Conservation (phyloP, 2,113 vertebrate species). For the Riparia riparia region DNA sequence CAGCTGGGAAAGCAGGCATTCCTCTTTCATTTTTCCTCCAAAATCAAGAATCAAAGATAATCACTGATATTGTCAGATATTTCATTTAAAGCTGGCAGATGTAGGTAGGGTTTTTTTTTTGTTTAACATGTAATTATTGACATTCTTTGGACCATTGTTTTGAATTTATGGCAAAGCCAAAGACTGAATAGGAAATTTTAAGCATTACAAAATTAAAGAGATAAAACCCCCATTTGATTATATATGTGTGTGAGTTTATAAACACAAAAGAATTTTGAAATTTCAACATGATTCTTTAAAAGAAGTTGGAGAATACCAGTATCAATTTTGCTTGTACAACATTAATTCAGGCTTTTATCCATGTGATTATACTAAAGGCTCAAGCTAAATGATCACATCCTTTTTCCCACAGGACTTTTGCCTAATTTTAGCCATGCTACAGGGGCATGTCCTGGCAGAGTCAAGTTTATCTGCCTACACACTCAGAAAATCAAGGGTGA, state of each 20-base stretch:
- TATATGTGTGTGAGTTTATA: background rate
- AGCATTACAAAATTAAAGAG: background rate
- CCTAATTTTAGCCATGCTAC: background rate
- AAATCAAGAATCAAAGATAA: background rate
- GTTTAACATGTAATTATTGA: background rate
- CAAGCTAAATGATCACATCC: conserved; percentile 14
- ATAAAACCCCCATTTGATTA: background rate
- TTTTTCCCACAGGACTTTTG: conserved; percentile 42
- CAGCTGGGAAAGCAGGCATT: background rate
- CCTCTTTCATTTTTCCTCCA: background rate
- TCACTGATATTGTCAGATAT: background rate
- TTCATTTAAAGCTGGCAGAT: background rate
- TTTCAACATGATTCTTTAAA: background rate
- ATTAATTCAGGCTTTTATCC: background rate
- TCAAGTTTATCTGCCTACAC: background rate
- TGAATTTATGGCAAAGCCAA: background rate
- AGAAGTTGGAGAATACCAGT: background rate
- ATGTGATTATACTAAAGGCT: background rate
- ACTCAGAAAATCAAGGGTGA: background rate
- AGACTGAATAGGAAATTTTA: background rate
- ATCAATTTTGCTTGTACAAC: background rate
- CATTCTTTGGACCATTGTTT: background rate
- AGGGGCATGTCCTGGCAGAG: background rate
- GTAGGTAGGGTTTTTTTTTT: background rate
- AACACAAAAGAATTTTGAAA: background rate